Percentiles rank a stretch among this genome's conserved stretches.
Conservation (phyloP, 2,113 vertebrate genomes). For the Sterrhoptilus dennistouni region DNA sequence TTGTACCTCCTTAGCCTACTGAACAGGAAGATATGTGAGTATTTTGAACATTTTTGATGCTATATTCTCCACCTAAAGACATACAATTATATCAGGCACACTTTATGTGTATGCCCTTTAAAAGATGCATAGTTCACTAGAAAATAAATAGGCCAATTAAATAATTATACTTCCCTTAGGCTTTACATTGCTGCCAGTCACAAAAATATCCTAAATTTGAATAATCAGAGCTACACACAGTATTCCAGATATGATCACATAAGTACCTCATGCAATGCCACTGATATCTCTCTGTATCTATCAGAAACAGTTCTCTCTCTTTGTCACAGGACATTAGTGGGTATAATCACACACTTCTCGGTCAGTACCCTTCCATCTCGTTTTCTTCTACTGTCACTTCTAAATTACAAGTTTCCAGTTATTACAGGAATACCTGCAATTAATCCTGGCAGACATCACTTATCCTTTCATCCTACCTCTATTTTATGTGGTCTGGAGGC, state of each 20-base stretch:
- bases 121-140: neutral
- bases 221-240: neutral
- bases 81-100: neutral
- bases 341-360: neutral
- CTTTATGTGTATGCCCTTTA: neutral
- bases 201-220: neutral
- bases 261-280: neutral
- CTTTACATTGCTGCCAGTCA: neutral
- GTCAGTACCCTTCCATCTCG: neutral
- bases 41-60: neutral
- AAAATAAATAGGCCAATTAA: neutral
- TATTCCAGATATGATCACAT: neutral
- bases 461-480: conserved; percentile 30
- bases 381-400: conserved; percentile 36
- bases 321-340: neutral
- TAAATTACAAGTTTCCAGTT: conserved; percentile 29
- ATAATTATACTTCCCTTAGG: neutral
- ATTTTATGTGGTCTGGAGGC: neutral
- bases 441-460: conserved; percentile 20
- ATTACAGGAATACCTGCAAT: conserved; percentile 20
- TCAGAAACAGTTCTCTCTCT: neutral
- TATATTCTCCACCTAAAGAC: neutral
- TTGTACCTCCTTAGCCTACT: neutral
- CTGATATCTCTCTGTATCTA: neutral
- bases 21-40: neutral